These are phyloP conservation scores for Zaprionus vittiger DNA, from an alignment of 1,140 invertebrate species.

Conservation along the genomic window DNA sequence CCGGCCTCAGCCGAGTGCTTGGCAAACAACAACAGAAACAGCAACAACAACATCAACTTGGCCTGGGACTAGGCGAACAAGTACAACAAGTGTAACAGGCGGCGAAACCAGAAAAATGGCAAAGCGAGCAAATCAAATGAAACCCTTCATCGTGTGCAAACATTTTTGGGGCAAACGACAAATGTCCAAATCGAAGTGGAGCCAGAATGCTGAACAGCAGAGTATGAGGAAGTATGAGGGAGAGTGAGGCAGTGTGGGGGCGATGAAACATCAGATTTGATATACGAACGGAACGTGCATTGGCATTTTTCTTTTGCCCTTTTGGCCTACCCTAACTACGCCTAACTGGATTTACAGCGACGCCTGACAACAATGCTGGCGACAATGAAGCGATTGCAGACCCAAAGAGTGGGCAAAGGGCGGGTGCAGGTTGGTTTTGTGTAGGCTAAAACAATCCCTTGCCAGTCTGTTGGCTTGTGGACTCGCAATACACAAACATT, in stretches of 20 bases:
- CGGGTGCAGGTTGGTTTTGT: not conserved
- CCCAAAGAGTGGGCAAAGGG: not conserved
- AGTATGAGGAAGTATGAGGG: not conserved
- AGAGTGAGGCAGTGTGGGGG: not conserved
- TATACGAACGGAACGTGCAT: conserved; percentile 51
- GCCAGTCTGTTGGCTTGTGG: conserved; percentile 28
- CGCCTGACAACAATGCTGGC: conserved; percentile 48
- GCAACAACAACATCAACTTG: not conserved
- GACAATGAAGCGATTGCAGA: conserved; percentile 41
- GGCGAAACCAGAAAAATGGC: conserved; percentile 77
- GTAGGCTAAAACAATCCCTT: conserved; percentile 54
- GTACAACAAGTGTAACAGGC: conserved; percentile 52
- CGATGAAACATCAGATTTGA: conserved; percentile 45
- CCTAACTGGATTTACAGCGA: conserved; percentile 7
- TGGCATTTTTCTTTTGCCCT: conserved; percentile 12
- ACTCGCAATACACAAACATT: conserved; percentile 34
- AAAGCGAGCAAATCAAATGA: conserved; percentile 77
- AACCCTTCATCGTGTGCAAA: conserved; percentile 77
- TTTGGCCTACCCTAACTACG: conserved; percentile 2
- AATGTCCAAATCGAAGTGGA: conserved; percentile 62
- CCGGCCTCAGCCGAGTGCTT: conserved; percentile 7
- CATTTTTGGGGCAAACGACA: conserved; percentile 60
- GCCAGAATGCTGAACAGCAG: conserved; percentile 7
- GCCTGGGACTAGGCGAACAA: conserved; percentile 18
- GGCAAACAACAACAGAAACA: conserved; percentile 10